These are phyloP conservation scores for Seriola quinqueradiata DNA, from an alignment of 2,113 vertebrate genomes.

Conservation along the genomic window DNA sequence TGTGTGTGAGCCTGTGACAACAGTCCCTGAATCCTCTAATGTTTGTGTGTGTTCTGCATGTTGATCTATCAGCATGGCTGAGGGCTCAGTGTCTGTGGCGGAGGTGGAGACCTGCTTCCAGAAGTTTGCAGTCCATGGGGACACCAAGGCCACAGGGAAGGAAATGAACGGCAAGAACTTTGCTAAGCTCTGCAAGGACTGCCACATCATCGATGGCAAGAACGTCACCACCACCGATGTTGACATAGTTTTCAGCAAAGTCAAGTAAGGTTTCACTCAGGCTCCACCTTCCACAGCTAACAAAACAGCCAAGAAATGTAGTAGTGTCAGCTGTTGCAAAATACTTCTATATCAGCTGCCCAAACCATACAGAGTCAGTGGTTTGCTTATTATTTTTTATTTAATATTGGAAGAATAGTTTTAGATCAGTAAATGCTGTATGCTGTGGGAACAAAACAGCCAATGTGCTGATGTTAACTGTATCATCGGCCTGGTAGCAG, in stretches of 20 bases:
- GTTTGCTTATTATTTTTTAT: background rate
- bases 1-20: background rate
- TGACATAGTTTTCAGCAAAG: slow-evolving; percentile 93
- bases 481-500: background rate
- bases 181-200: slow-evolving; percentile 92
- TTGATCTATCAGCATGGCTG: slow-evolving; percentile 79
- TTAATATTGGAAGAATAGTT: background rate
- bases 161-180: slow-evolving; percentile 93
- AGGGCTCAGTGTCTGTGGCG: slow-evolving; percentile 61
- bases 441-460: background rate
- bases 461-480: background rate
- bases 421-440: background rate
- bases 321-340: background rate
- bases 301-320: no score
- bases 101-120: slow-evolving; percentile 86
- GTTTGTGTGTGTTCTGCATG: background rate
- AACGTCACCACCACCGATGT: slow-evolving; percentile 87
- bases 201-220: slow-evolving; percentile 89
- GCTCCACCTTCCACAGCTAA: background rate
- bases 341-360: background rate
- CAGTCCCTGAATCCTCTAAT: background rate
- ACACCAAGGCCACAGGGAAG: slow-evolving; percentile 84
- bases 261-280: slow-evolving; percentile 86
- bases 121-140: slow-evolving; percentile 88
- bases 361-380: no score